Percentiles rank a stretch among this genome's conserved stretches.
Evolutionary conservation across 2,113 vertebrate genomes (phyloP).

Genomic region (Myrmecobius fasciatus): DNA sequence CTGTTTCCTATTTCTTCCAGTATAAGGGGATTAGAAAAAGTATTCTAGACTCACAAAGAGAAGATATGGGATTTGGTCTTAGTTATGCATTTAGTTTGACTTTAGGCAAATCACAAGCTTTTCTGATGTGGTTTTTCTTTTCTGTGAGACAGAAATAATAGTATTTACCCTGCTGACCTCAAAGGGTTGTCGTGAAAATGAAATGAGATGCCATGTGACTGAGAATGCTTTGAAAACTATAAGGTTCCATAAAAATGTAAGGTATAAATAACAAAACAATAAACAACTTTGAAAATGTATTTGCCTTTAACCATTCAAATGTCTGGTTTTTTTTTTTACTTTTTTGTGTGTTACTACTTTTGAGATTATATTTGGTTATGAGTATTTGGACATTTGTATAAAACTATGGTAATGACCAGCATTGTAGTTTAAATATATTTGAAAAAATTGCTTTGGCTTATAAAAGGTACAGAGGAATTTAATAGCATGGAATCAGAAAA

Average conservation of each 20-base stretch:
- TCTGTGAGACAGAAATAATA: neutral
- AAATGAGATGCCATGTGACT: neutral
- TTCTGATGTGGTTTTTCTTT: neutral
- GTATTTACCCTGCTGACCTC: neutral
- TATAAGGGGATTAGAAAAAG: neutral
- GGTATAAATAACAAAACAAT: neutral
- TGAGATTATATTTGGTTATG: conserved; percentile 14
- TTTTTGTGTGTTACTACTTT: conserved; percentile 5
- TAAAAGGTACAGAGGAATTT: conserved; percentile 23
- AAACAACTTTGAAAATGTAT: neutral
- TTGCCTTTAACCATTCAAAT: conserved; percentile 28
- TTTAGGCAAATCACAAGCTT: neutral
- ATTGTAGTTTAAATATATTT: conserved; percentile 28
- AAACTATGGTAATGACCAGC: neutral
- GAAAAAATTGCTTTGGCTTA: conserved; percentile 1
- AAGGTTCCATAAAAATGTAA: neutral
- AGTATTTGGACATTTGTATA: neutral
- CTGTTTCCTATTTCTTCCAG: conserved; percentile 41
- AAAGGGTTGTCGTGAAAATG: neutral
- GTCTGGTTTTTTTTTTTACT: neutral
- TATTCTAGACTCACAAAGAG: neutral
- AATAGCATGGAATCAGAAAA: neutral
- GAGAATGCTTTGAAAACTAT: neutral
- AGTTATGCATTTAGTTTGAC: neutral
- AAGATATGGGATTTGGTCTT: neutral